A percentile compares a stretch with the other conserved stretches of the same genome.
phyloP scores from a whole-genome alignment of 2,113 vertebrate species.

The Corythornis madagascariensis region DNA sequence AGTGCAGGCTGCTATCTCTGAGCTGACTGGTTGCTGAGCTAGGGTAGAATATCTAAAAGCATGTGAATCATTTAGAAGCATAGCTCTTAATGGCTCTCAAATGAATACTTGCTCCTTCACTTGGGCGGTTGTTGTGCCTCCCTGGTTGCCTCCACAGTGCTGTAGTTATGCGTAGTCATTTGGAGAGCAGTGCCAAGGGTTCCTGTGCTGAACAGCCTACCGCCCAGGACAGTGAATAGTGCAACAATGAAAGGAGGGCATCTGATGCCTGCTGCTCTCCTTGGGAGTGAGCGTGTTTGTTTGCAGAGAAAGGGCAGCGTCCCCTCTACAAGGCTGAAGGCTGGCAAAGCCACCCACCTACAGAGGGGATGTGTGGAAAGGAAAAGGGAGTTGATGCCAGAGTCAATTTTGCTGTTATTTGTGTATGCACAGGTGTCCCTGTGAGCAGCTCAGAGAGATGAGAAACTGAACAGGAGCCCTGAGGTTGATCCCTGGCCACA shows the following conservation, averaged over 20 bases:
- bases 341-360: background rate
- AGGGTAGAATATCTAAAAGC: conserved; percentile 19
- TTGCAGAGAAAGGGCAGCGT: background rate
- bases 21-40: background rate
- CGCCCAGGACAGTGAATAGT: background rate
- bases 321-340: background rate
- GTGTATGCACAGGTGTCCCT: background rate
- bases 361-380: background rate
- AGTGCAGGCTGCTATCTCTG: background rate
- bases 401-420: background rate
- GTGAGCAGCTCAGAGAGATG: background rate
- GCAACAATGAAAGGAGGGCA: background rate
- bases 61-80: conserved; percentile 35
- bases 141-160: background rate
- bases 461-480: background rate
- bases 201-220: background rate
- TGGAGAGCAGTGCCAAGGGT: background rate
- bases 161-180: background rate
- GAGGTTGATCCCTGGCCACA: too few relatives aligned
- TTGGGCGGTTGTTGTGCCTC: background rate
- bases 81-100: background rate
- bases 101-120: background rate
- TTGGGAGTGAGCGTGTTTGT: background rate
- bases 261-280: background rate
- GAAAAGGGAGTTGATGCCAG: background rate